These are phyloP conservation scores for Caenorhabditis sinica DNA, from an alignment of 2,888 invertebrate species.

Conservation along the genomic window DNA sequence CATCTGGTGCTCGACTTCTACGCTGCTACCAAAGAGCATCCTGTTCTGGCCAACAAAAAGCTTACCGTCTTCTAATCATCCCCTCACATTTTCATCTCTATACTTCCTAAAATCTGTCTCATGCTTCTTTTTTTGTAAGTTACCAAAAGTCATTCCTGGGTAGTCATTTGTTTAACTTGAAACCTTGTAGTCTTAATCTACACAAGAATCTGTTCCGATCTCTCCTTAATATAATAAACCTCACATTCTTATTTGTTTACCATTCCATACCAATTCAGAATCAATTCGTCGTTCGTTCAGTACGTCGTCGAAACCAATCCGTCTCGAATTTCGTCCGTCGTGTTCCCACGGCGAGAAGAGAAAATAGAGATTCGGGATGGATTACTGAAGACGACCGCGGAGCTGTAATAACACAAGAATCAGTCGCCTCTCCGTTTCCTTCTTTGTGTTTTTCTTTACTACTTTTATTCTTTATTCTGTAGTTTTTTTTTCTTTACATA, in stretches of 20 bases:
- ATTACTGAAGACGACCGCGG: constrained; percentile 39
- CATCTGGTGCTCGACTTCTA: constrained; percentile 65
- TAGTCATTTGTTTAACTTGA: too few species aligned
- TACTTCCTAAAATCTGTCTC: background rate
- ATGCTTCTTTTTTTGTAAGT: background rate
- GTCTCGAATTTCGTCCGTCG: constrained; percentile 54
- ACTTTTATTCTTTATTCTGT: constrained; percentile 5
- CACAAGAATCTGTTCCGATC: background rate
- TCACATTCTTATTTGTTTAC: constrained; percentile 12
- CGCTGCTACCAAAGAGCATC: constrained; percentile 57
- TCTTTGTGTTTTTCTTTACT: background rate
- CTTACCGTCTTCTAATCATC: constrained; percentile 3
- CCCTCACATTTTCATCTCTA: background rate
- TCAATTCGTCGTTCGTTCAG: constrained; percentile 30
- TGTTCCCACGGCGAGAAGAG: constrained; percentile 41
- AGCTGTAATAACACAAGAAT: constrained; percentile 54
- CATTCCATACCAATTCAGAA: background rate
- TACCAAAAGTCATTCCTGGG: too few species aligned
- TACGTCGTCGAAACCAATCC: constrained; percentile 49
- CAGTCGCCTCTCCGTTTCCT: constrained; percentile 9
- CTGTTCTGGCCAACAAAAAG: constrained; percentile 36
- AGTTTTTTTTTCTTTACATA: background rate
- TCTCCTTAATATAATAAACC: constrained; percentile 10
- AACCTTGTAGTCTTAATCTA: background rate
- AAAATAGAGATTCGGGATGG: constrained; percentile 43